Evolutionary conservation across 2,797 vertebrate species (phyloP), one percentile per base, ranked within the genome.

Genomic region (Mastacembelus armatus): DNA sequence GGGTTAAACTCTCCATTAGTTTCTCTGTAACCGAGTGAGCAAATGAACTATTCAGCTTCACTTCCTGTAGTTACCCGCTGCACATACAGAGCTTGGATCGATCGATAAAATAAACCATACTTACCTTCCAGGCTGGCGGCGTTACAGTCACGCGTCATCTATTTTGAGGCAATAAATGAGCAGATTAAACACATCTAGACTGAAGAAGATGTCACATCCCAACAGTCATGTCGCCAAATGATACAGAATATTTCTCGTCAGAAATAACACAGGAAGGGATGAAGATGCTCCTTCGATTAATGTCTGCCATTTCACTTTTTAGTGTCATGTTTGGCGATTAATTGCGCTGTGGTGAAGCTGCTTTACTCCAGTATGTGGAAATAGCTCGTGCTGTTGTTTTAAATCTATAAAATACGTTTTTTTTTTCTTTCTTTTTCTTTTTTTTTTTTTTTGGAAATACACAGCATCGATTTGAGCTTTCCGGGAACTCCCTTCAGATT

Each of bases 401-500:
- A 68, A 83, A 83, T 66, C 74, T 78, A 69, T 70, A 52, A 87
- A 80, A 72, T 58, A n/a, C n/a, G n/a, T n/a, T n/a, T n/a, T n/a
- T n/a, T n/a, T n/a, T n/a, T n/a, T n/a, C n/a, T n/a, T n/a, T n/a
- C n/a, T n/a, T n/a, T 40, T 50, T 11, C 71, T 76, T 80, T 73
- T 74, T 58, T n/a, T 40, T 50, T 11, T 71, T 76, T 80, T 73
- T 74, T 58, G 22, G 21, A 81, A 76, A 87, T 77, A 84, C 60
- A 76, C 77, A 60, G 81, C 80, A 90, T 92, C 86, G 86, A 91
- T 93, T 92, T 86, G 83, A 89, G 86, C 90, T 89, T 90, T 83
- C 78, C 83, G 78, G 89, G 93, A 91, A 90, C 91, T 91, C 85
- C 90, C 86, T 89, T 86, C 78, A 87, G 85, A 93, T 87, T 89